phyloP scores from a whole-genome alignment of 2,888 invertebrate species.

The Agonopterix alstromeriana region DNA sequence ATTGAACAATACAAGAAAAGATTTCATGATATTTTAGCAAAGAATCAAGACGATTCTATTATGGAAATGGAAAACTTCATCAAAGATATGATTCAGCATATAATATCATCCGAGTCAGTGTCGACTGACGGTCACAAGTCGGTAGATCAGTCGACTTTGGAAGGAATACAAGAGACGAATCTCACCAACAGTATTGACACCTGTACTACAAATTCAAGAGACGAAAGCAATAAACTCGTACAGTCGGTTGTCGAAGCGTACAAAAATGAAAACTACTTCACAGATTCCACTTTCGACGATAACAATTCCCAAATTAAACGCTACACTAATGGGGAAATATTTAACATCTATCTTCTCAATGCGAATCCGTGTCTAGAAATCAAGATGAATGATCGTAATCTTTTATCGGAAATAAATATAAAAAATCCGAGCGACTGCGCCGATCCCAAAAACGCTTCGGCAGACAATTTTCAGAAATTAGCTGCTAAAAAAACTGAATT shows the following conservation, averaged over 20 bases:
- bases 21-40: conserved; percentile 50
- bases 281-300: conserved; percentile 29
- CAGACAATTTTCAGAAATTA: conserved; percentile 44
- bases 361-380: conserved; percentile 36
- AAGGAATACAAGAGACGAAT: not conserved
- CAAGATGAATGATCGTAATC: conserved; percentile 41
- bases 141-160: not conserved
- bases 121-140: conserved; percentile 17
- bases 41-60: conserved; percentile 39
- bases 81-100: conserved; percentile 54
- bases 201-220: not conserved
- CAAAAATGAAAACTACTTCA: conserved; percentile 44
- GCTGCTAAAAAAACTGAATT: conserved; percentile 42
- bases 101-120: conserved; percentile 40
- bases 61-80: conserved; percentile 57
- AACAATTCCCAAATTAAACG: conserved; percentile 17
- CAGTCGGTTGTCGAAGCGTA: conserved; percentile 34
- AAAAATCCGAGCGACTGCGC: conserved; percentile 20
- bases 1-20: conserved; percentile 52
- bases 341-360: conserved; percentile 39
- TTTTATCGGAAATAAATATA: conserved; percentile 54
- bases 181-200: not conserved
- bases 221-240: not conserved
- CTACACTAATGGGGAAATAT: conserved; percentile 30
- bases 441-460: conserved; percentile 38